Conservation (phyloP, 2,888 invertebrate genomes). For the Trachelus tabidus region DNA sequence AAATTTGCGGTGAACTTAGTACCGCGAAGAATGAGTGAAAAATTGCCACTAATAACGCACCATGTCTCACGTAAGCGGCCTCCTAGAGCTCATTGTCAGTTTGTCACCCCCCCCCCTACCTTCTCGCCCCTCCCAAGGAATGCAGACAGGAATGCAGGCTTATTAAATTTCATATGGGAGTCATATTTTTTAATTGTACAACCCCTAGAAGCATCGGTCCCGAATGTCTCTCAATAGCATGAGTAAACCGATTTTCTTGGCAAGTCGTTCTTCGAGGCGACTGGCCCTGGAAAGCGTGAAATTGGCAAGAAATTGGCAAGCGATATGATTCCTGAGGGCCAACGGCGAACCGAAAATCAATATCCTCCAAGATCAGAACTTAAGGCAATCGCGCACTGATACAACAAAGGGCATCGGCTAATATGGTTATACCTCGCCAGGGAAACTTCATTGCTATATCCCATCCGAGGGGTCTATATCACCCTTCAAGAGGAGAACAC, state of each 20-base stretch:
- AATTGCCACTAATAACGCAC: not conserved
- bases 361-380: slow-evolving; percentile 53
- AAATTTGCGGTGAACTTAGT: not conserved
- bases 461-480: slow-evolving; percentile 47
- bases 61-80: not conserved
- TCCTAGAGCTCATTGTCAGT: not conserved
- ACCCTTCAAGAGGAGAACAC: slow-evolving; percentile 16
- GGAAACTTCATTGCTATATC: slow-evolving; percentile 55
- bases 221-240: not conserved
- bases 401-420: slow-evolving; percentile 57
- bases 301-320: not conserved
- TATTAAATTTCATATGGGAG: not conserved
- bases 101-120: not conserved
- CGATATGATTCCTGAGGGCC: not conserved
- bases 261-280: not conserved
- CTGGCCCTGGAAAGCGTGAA: not conserved
- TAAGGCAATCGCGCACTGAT: slow-evolving; percentile 56
- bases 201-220: not conserved
- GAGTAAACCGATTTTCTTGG: not conserved
- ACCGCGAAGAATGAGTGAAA: slow-evolving; percentile 1
- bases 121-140: not conserved
- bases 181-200: not conserved
- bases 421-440: slow-evolving; percentile 54
- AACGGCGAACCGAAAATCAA: slow-evolving; percentile 36
- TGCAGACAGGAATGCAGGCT: not conserved